Evolutionary conservation across 2,797 vertebrate genomes (phyloP).

Genomic region (Ctenopoma multispine): DNA sequence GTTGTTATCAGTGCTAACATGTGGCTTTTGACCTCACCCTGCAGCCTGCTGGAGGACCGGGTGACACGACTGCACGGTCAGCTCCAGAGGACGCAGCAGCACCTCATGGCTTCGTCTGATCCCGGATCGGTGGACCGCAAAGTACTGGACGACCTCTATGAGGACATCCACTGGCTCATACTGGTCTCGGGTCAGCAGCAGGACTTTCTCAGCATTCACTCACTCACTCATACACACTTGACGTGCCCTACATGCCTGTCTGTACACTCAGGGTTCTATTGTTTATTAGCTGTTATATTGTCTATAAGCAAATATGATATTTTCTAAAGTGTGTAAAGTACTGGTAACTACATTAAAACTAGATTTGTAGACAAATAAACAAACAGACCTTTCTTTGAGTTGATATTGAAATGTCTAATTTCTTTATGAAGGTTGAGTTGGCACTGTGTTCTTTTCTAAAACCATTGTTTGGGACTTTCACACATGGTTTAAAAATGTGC

Average conservation of each 20-base stretch:
- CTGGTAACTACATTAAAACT: too few relatives aligned
- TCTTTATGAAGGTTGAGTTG: too few relatives aligned
- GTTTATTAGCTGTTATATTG: background rate
- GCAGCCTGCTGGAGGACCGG: slow-evolving; percentile 95
- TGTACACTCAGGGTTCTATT: background rate
- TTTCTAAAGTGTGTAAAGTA: too few relatives aligned
- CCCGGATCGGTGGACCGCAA: slow-evolving; percentile 90
- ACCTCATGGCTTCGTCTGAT: slow-evolving; percentile 91
- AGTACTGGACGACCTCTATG: slow-evolving; percentile 96
- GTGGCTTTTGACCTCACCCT: background rate
- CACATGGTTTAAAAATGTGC: slow-evolving; percentile 6
- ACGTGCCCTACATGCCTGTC: too few relatives aligned
- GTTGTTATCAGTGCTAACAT: slow-evolving; percentile 11
- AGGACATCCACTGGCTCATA: slow-evolving; percentile 99
- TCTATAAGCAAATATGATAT: too few relatives aligned
- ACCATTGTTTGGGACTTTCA: too few relatives aligned
- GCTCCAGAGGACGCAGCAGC: slow-evolving; percentile 96
- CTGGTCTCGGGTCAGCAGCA: slow-evolving; percentile 93
- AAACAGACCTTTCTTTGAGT: too few relatives aligned
- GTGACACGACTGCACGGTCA: slow-evolving; percentile 96
- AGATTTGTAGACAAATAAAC: too few relatives aligned
- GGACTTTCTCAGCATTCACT: background rate
- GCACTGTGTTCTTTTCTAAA: too few relatives aligned
- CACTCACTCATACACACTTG: too few relatives aligned
- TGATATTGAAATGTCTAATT: too few relatives aligned